Percentiles rank a stretch among this genome's conserved stretches.
Evolutionary conservation across 2,888 invertebrate species (phyloP).

Genomic region (Lithophane semibrunnea): DNA sequence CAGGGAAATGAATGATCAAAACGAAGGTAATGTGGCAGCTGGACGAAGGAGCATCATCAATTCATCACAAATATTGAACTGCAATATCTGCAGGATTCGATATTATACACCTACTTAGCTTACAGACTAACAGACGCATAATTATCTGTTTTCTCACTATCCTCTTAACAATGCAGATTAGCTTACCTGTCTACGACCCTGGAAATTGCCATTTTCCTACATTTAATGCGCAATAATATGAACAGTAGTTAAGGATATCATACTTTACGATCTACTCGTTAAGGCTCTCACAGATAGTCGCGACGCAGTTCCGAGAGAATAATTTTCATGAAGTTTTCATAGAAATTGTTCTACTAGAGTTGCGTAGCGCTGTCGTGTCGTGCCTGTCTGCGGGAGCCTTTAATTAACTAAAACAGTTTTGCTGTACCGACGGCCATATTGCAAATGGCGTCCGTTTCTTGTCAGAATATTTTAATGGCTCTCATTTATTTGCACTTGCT

Average conservation of each 20-base stretch:
- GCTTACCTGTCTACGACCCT: neutral
- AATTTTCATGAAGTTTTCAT: neutral
- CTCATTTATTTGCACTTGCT: slow-evolving; percentile 46
- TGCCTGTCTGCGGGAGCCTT: neutral
- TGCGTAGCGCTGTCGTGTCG: neutral
- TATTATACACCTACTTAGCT: neutral
- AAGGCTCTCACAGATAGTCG: neutral
- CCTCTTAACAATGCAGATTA: slow-evolving; percentile 8
- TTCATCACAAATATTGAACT: neutral
- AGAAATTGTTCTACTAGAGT: neutral
- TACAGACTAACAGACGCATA: neutral
- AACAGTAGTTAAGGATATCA: slow-evolving; percentile 28
- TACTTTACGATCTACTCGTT: slow-evolving; percentile 39
- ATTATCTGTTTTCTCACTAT: neutral
- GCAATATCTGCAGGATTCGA: neutral
- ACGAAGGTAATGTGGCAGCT: neutral
- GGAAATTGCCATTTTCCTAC: slow-evolving; percentile 21
- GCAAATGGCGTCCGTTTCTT: slow-evolving; percentile 52
- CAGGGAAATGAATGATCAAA: slow-evolving; percentile 1
- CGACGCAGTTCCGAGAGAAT: neutral
- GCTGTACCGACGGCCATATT: slow-evolving; percentile 27
- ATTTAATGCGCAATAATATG: slow-evolving; percentile 14
- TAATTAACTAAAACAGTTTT: slow-evolving; percentile 39
- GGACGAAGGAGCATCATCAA: neutral
- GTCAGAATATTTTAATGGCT: slow-evolving; percentile 49